Base-by-base conservation (phyloP, 1,140 invertebrate species). In the Zaprionus tsacasi region DNA sequence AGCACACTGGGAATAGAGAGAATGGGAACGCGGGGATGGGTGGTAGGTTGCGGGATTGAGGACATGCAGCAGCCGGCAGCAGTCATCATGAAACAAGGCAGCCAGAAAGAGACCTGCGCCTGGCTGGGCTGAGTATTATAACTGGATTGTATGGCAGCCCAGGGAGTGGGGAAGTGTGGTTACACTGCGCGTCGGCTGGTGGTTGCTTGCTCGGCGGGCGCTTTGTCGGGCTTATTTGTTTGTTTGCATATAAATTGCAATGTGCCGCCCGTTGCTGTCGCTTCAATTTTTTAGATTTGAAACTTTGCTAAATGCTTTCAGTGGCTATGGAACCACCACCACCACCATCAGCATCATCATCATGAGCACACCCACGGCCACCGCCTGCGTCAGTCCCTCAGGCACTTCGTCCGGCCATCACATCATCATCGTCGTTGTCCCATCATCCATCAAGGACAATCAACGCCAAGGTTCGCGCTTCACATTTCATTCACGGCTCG, bases 231-330 rank as follows among this genome's bases (percentile, higher is more conserved):
- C 79, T 82, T 76, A 81, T 87, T 85, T 88, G 80, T 82, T 87
- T 87, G 83, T 87, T 87, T 87, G 82, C 83, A 88, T 87, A 78
- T 88, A 88, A 88, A 87, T 88, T 87, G 82, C 83, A 88, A 82
- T 87, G 79, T 79, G 79, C 76, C 82, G 55, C 54, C 63, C 58
- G 36, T 68, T 52, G 50, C 52, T 50, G 63, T 40, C 50, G 45
- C 50, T 17, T 70, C 76, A 30, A 76, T 82, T 82, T 78, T 78
- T 79, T 73, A 88, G 80, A 83, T 88, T 87, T 83, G 78, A 72
- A 87, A 87, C 73, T 80, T 88, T 78, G 59, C 77, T 85, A 85
- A 85, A 85, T 85, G 82, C 68, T 61, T 33, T 61, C 36, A 61
- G 30, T 27, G 11, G 45, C 45, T 50, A 25, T n/a, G 17, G 21